These are phyloP conservation scores for Hermetia illucens DNA, from an alignment of 1,140 invertebrate genomes.

Conservation along the genomic window DNA sequence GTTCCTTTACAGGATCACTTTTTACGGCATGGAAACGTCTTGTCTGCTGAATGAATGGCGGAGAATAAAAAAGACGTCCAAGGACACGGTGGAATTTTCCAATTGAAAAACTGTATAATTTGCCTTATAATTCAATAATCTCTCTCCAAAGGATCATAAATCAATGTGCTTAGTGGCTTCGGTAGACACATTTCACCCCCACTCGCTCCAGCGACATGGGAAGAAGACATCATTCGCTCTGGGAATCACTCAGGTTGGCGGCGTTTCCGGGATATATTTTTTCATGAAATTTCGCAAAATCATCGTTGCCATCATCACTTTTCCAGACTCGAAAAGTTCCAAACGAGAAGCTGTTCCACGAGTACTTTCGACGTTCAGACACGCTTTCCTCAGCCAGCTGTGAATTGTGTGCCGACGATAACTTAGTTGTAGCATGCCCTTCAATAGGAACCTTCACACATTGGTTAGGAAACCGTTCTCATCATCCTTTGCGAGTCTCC, in stretches of 20 bases:
- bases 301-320: background rate
- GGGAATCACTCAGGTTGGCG: background rate
- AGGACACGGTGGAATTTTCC: background rate
- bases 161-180: background rate
- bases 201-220: background rate
- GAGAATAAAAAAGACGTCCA: too few species aligned
- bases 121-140: slow-evolving; percentile 1
- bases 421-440: background rate
- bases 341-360: too few species aligned
- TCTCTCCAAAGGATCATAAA: background rate
- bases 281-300: background rate
- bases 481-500: background rate
- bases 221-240: background rate
- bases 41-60: too few species aligned
- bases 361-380: background rate
- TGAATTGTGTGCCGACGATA: background rate
- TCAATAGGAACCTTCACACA: background rate
- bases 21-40: too few species aligned
- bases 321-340: too few species aligned
- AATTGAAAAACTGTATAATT: slow-evolving; percentile 1
- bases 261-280: background rate
- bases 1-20: too few species aligned
- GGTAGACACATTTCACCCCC: too few species aligned
- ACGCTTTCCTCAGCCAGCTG: background rate
- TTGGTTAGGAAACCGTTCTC: background rate